Percentiles rank a stretch among this genome's conserved stretches.
Evolutionary conservation across 2,888 invertebrate genomes (phyloP).

Genomic region (Holacanthella duospinosa): DNA sequence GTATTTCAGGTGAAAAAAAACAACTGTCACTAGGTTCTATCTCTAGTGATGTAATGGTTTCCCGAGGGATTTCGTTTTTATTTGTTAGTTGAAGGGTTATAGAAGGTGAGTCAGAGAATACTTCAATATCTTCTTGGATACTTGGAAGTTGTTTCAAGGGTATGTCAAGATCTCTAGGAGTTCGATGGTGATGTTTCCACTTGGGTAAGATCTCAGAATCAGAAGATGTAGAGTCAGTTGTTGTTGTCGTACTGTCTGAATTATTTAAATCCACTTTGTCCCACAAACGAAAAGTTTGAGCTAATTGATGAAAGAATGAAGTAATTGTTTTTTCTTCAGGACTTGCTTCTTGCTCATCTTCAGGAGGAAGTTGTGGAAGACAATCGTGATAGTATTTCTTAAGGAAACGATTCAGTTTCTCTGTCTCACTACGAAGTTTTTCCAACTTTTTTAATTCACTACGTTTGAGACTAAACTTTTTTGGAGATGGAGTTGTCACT

Average conservation of each 20-base stretch:
- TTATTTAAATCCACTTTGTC: not conserved
- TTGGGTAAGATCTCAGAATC: not conserved
- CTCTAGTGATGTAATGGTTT: no score
- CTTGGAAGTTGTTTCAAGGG: not conserved
- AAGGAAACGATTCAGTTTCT: constrained; percentile 32
- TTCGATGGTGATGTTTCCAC: not conserved
- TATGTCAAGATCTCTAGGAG: not conserved
- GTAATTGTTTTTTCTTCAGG: constrained; percentile 29
- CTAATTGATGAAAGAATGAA: constrained; percentile 5
- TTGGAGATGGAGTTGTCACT: constrained; percentile 15
- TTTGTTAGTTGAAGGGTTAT: no score
- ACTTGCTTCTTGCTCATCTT: constrained; percentile 32
- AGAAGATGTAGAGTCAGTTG: not conserved
- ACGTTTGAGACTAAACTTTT: constrained; percentile 33
- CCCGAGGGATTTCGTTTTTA: no score
- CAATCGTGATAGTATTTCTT: constrained; percentile 36
- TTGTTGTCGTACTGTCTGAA: not conserved
- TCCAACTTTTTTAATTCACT: constrained; percentile 34
- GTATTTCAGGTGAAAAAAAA: no score
- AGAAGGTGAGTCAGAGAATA: no score
- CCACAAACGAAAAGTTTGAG: not conserved
- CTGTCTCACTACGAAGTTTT: constrained; percentile 30
- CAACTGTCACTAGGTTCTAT: no score
- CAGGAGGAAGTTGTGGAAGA: constrained; percentile 33
- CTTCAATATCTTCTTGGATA: not conserved